Conservation (phyloP, 1,140 invertebrate species). For the Ectropis grisescens region DNA sequence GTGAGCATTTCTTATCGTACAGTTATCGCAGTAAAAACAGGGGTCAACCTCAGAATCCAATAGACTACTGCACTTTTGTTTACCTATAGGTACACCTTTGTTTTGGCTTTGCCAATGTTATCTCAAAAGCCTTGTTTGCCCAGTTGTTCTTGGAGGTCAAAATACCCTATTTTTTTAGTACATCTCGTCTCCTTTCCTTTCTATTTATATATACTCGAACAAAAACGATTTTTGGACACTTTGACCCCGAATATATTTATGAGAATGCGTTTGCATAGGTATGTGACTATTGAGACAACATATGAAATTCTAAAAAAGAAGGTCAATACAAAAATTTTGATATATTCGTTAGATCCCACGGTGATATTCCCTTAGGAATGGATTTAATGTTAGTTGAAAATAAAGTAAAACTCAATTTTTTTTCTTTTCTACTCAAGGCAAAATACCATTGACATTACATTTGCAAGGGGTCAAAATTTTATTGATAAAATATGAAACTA, state of each 20-base stretch:
- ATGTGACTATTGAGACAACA: too few relatives aligned
- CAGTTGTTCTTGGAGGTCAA: too few relatives aligned
- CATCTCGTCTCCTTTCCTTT: background rate
- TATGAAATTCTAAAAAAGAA: too few relatives aligned
- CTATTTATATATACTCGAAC: background rate
- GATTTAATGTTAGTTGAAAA: background rate
- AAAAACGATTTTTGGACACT: too few relatives aligned
- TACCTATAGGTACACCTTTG: background rate
- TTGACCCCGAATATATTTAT: too few relatives aligned
- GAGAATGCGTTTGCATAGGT: too few relatives aligned
- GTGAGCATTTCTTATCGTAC: slow-evolving; percentile 39
- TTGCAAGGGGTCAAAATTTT: background rate
- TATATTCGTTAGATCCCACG: too few relatives aligned
- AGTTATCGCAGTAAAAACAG: too few relatives aligned
- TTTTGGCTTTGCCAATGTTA: background rate
- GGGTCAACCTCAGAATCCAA: background rate
- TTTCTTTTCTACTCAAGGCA: background rate
- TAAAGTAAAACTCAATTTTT: background rate
- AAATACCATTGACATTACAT: background rate
- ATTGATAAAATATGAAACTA: slow-evolving; percentile 1
- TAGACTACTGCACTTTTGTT: background rate
- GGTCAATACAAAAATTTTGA: too few relatives aligned
- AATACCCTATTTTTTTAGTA: background rate
- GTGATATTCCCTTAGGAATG: too few relatives aligned
- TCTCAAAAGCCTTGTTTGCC: too few relatives aligned